These are phyloP conservation scores for Squalus acanthias DNA, from an alignment of 2,797 vertebrate genomes.

Conservation along the genomic window DNA sequence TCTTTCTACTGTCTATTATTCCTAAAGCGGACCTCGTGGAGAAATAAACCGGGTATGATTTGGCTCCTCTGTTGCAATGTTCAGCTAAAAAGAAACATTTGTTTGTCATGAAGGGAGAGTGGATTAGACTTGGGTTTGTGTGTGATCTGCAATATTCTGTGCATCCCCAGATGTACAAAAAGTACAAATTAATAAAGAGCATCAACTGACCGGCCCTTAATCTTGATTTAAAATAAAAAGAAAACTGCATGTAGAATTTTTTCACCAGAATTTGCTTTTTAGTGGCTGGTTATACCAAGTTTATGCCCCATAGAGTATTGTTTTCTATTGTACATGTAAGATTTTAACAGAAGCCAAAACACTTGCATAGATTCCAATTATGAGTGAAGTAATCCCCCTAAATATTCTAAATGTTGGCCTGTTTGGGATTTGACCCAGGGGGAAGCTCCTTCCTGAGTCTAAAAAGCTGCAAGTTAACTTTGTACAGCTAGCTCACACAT, in stretches of 20 bases:
- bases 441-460: not conserved
- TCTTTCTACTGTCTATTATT: conserved; percentile 42
- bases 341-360: not conserved
- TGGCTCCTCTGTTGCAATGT: conserved; percentile 53
- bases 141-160: not conserved
- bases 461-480: not conserved
- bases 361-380: not conserved
- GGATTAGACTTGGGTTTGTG: not conserved
- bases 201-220: not conserved
- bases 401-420: not conserved
- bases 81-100: conserved; percentile 39
- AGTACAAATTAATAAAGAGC: conserved; percentile 9
- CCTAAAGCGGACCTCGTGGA: conserved; percentile 68
- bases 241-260: not conserved
- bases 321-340: not conserved
- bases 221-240: not conserved
- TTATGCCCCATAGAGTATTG: not conserved
- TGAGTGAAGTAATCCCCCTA: not conserved
- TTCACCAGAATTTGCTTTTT: not conserved
- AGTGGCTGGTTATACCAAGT: not conserved
- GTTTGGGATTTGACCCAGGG: too few relatives aligned
- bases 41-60: conserved; percentile 72
- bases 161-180: not conserved
- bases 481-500: not conserved
- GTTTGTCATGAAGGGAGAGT: conserved; percentile 5